Percentiles rank a stretch among this genome's conserved stretches.
Conservation (phyloP, 2,797 vertebrate genomes). For the Microctenopoma steveboyesi region DNA sequence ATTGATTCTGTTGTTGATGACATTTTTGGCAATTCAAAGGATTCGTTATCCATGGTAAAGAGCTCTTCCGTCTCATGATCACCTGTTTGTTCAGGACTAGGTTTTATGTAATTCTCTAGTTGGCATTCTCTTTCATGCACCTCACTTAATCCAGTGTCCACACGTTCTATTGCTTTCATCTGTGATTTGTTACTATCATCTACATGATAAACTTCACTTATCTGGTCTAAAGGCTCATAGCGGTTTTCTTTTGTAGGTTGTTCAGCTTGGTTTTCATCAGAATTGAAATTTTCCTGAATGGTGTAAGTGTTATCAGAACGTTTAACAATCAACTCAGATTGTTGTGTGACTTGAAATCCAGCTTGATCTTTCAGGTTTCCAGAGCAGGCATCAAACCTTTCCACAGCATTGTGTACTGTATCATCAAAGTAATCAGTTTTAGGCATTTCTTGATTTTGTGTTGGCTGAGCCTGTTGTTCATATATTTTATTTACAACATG, state of each 20-base stretch:
- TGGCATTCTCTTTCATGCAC: neutral
- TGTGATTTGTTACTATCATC: conserved; percentile 5
- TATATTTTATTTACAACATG: conserved; percentile 4
- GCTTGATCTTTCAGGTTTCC: conserved; percentile 11
- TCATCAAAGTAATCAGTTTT: neutral
- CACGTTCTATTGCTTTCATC: neutral
- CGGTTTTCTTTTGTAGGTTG: neutral
- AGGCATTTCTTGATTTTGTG: conserved; percentile 17
- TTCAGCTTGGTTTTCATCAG: neutral
- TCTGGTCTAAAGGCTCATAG: neutral
- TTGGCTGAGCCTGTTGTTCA: neutral
- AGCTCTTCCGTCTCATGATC: neutral
- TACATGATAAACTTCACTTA: neutral
- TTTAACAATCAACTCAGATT: neutral
- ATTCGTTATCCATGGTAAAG: neutral
- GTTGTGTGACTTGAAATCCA: neutral
- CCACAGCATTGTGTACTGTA: neutral
- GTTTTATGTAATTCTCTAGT: conserved; percentile 6
- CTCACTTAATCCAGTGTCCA: neutral
- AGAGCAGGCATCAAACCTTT: conserved; percentile 5
- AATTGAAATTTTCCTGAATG: neutral
- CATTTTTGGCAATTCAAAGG: neutral
- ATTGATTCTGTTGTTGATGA: neutral
- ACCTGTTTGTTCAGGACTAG: neutral
- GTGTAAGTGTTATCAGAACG: neutral